Evolutionary conservation across 2,113 vertebrate species (phyloP), one percentile per base, ranked within the genome.

Genomic region (Antigone vipio): DNA sequence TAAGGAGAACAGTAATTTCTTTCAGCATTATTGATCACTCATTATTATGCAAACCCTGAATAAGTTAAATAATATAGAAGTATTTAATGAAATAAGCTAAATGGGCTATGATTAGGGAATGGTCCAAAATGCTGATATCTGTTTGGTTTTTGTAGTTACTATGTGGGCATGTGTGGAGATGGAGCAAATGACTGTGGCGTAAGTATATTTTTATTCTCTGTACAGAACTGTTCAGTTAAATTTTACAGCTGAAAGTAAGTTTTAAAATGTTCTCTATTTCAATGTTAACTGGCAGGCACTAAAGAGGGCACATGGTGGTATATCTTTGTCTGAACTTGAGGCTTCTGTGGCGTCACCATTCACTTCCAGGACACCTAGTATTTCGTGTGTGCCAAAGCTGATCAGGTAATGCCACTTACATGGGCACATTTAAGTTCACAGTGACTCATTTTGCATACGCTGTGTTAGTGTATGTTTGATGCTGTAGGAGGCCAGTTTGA

Each of bases 121-220:
- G 56, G 47, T 60, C 22, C 52, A 42, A 50, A 87, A 63, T 75
- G 24, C 24, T 95, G 74, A 92, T 22, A 3, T 84, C 15, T 71
- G 62, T 96, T 97, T 98, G 9, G 44, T 71, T 93, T 97, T 96
- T 86, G 15, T 96, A 99, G 99, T 96, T 99, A 99, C 97, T 99
- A 98, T 93, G 99, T 99, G 80, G 99, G 99, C 59, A 99, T 99
- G 99, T 99, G 99, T 84, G 99, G 99, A 88, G 99, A 99, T 59
- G 99, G 99, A 63, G 99, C 99, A 49, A 99, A 99, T 67, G 99
- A 99, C 95, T 99, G 99, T 97, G 99, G 99, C 38, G 99, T 99
- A 98, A 98, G 99, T 99, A 93, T 58, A 32, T 47, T 68, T 89
- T 92, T 72, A 49, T 75, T 90, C 71, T 91, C 58, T n/a, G 10